A percentile compares a stretch with the other conserved stretches of the same genome.
Evolutionary conservation across 2,113 vertebrate species (phyloP).

Genomic region (Melozone crissalis): DNA sequence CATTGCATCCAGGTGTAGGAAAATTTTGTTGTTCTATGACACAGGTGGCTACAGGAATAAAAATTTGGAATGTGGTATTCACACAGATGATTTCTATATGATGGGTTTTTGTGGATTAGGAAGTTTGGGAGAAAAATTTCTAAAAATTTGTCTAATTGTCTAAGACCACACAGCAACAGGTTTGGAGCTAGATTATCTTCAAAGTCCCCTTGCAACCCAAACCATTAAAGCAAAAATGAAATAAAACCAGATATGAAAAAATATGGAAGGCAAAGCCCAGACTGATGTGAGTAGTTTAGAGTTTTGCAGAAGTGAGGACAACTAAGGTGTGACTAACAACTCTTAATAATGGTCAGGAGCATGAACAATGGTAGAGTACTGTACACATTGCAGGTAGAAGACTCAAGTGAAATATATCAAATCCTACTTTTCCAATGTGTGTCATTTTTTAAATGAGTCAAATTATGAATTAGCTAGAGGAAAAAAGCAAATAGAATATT

Average conservation of each 20-base stretch:
- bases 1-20: neutral
- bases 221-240: neutral
- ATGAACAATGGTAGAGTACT: neutral
- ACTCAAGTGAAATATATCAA: neutral
- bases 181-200: neutral
- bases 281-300: neutral
- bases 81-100: neutral
- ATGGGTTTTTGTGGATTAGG: neutral
- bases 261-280: neutral
- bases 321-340: neutral
- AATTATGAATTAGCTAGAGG: neutral
- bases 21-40: neutral
- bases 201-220: neutral
- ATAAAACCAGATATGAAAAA: neutral
- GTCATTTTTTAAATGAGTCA: neutral
- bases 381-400: neutral
- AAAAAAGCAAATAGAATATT: neutral
- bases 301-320: neutral
- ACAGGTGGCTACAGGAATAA: neutral
- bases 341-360: neutral
- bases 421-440: neutral
- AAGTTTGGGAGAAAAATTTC: neutral
- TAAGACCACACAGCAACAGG: fast-evolving
- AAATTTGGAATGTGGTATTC: neutral
- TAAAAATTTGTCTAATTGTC: neutral